Percentiles rank a stretch among this genome's conserved stretches.
Conservation (phyloP, 2,888 invertebrate genomes). For the Apodemia mormo region DNA sequence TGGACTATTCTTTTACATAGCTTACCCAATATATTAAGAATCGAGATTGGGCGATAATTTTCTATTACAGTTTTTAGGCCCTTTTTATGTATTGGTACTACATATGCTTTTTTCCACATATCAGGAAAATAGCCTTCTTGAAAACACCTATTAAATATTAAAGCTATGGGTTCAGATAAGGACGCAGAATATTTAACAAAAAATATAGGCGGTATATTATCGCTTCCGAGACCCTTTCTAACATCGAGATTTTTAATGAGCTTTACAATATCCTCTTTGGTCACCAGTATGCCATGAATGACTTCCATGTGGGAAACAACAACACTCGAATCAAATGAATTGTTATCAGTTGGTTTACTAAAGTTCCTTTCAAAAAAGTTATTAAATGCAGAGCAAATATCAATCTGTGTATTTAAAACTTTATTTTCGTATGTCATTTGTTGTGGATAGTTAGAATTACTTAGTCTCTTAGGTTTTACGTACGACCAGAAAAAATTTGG, state of each 20-base stretch:
- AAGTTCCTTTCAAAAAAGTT: background rate
- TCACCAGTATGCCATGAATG: background rate
- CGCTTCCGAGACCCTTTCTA: constrained; percentile 13
- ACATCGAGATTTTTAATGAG: background rate
- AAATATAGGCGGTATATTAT: constrained; percentile 18
- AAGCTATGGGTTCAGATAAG: background rate
- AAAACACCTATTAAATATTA: constrained; percentile 7
- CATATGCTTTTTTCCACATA: constrained; percentile 21
- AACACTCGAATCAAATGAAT: background rate
- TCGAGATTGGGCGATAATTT: constrained; percentile 25
- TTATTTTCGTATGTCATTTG: constrained; percentile 20
- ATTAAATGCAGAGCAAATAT: background rate
- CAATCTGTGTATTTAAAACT: too few species aligned
- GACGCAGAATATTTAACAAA: constrained; percentile 8
- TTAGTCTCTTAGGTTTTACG: constrained; percentile 24
- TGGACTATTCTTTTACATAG: too few species aligned
- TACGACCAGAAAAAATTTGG: constrained; percentile 30
- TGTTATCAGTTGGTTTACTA: background rate
- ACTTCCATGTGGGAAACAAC: background rate
- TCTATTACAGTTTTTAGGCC: constrained; percentile 19
- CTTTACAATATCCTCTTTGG: background rate
- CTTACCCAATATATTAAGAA: too few species aligned
- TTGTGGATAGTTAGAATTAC: constrained; percentile 24
- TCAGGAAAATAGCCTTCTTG: constrained; percentile 14
- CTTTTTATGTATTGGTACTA: constrained; percentile 25